A percentile compares a stretch with the other conserved stretches of the same genome.
Evolutionary conservation across 92 coral and sea anemone genomes (phyloP).

Genomic region (Micromussa lordhowensis): DNA sequence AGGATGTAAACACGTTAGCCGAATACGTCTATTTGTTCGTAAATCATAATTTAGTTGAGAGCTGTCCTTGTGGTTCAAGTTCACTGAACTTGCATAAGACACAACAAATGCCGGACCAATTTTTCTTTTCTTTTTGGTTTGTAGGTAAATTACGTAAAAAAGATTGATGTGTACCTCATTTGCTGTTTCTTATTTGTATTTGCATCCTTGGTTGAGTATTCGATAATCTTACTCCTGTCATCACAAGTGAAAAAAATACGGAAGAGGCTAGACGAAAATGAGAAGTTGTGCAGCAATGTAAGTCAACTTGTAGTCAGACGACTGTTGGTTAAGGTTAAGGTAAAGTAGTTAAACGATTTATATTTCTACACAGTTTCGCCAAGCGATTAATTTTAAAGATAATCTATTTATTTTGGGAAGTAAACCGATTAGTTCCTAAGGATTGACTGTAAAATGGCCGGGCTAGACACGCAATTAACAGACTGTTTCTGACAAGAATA

Average conservation of each 20-base stretch:
- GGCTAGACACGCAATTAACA: too few species aligned
- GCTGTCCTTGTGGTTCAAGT: too few species aligned
- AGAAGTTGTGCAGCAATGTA: slow-evolving; percentile 4
- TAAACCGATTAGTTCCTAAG: too few species aligned
- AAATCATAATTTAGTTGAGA: too few species aligned
- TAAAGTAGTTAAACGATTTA: not conserved
- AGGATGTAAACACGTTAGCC: too few species aligned
- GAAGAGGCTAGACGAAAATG: slow-evolving; percentile 3
- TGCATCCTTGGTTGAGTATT: slow-evolving; percentile 85
- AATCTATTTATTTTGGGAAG: too few species aligned
- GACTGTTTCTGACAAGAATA: too few species aligned
- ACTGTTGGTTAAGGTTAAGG: not conserved
- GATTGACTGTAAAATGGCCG: too few species aligned
- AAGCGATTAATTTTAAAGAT: not conserved
- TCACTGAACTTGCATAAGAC: too few species aligned
- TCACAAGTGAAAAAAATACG: slow-evolving; percentile 64
- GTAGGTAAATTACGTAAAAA: slow-evolving; percentile 89
- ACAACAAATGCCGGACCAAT: too few species aligned
- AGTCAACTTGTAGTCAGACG: not conserved
- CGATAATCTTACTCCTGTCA: slow-evolving; percentile 70
- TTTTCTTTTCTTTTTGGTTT: not conserved
- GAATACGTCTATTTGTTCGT: too few species aligned
- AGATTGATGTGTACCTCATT: slow-evolving; percentile 87
- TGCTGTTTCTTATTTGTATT: slow-evolving; percentile 93
- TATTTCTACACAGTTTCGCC: not conserved